Evolutionary conservation across 2,797 vertebrate genomes (phyloP), one percentile per base, ranked within the genome.

Genomic region (Pangasius krempfi): DNA sequence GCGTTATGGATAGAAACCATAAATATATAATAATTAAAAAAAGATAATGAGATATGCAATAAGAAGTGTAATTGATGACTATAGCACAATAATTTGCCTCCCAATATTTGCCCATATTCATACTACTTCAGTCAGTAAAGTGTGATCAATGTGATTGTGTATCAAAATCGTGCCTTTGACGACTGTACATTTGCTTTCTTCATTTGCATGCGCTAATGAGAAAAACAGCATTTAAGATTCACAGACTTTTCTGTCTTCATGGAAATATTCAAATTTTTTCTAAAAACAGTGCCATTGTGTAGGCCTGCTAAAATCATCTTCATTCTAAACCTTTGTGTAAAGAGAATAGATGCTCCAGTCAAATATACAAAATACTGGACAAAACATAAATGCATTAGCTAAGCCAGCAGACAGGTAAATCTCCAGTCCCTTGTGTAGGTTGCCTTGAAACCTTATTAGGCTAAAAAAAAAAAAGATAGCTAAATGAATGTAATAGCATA

Each of bases 11-110:
- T 76, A 3, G 18, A 66, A 56, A 40, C 27, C 73, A 85, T 79
- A 85, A 64, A 40, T 56, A 66, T 76, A 78, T 47, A 68, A 58
- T 85, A 47, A 75, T 88, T 56, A 30, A 60, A 56, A 87, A 75
- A 60, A 30, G 18, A 84, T 84, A 84, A 62, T 60, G 44, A 30
- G 27, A 84, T 68, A 44, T 44, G 44, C 27, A 52, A 68, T 84
- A 68, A 33, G 47, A 68, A 52, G n/a, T 14, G 33, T 22, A 84
- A 68, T 6, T 68, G 27, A 30, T 50, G 82, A 50, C 60, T 47
- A 66, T 22, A 30, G 82, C 60, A 50, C 62, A 47, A 20, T 66
- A 20, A 66, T 64, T 47, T 66, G 47, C 25, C 58, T 47, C 66
- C 27, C 14, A 30, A 30, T 83, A 83, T 30, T 66, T 50, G 3